Evolutionary conservation across 2,888 invertebrate species (phyloP).

Genomic region (Drosophila longiperda): DNA sequence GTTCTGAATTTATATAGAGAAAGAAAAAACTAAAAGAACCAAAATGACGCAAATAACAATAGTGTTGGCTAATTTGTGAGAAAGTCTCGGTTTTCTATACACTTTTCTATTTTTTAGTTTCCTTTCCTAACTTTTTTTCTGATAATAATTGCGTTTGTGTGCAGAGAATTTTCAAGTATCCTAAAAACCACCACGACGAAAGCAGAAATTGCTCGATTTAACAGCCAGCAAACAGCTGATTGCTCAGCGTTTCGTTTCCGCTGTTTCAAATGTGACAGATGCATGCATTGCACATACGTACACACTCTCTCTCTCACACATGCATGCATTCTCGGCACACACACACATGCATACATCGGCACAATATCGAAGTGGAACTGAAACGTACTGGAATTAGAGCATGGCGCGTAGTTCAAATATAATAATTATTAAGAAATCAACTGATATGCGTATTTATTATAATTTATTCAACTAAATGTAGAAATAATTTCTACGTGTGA

Average conservation of each 20-base stretch:
- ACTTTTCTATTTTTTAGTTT: background rate
- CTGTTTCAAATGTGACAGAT: background rate
- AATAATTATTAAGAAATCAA: background rate
- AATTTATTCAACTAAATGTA: constrained; percentile 37
- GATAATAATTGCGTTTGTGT: constrained; percentile 13
- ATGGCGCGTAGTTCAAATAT: constrained; percentile 23
- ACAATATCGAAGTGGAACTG: constrained; percentile 10
- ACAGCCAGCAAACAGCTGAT: constrained; percentile 45
- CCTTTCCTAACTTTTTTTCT: background rate
- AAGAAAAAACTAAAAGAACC: constrained; percentile 74
- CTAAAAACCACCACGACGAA: constrained; percentile 56
- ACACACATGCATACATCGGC: no score
- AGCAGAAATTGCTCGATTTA: constrained; percentile 61
- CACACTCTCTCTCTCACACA: background rate
- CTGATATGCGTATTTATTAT: constrained; percentile 7
- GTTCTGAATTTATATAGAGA: constrained; percentile 44
- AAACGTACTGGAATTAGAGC: constrained; percentile 22
- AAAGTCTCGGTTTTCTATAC: constrained; percentile 16
- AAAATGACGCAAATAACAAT: constrained; percentile 63
- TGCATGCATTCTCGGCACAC: background rate
- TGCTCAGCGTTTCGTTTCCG: constrained; percentile 36
- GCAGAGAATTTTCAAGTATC: constrained; percentile 52
- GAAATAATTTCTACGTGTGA: constrained; percentile 26
- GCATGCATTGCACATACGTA: background rate
- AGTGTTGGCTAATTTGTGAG: constrained; percentile 17